Evolutionary conservation across 2,797 vertebrate species (phyloP).

Genomic region (Pyrocephalus nanus): DNA sequence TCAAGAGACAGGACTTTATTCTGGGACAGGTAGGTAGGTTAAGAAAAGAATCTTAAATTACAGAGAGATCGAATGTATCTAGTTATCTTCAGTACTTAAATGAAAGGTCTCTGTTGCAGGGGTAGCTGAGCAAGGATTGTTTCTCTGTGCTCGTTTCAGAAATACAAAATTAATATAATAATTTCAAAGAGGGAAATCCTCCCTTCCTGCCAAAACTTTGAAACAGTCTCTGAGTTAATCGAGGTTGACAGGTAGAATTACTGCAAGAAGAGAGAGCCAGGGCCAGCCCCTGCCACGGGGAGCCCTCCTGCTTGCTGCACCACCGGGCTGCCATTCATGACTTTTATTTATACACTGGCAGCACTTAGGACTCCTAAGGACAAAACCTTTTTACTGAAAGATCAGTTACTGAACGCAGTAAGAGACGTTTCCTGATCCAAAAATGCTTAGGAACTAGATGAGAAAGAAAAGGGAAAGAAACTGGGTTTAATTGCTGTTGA

Average conservation of each 20-base stretch:
- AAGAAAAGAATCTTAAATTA: neutral
- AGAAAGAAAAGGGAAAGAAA: neutral
- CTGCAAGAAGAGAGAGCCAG: neutral
- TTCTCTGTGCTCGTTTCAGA: neutral
- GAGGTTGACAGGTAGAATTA: constrained; percentile 3
- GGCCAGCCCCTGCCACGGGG: neutral
- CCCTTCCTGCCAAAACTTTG: constrained; percentile 17
- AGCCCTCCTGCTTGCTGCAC: neutral
- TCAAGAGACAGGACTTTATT: neutral
- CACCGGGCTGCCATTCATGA: neutral
- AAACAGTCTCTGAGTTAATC: neutral
- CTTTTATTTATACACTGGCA: neutral
- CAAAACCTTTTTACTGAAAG: neutral
- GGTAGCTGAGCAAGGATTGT: neutral
- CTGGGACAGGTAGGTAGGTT: neutral
- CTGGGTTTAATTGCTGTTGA: neutral
- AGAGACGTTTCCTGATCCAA: neutral
- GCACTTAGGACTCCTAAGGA: neutral
- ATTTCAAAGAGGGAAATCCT: constrained; percentile 41
- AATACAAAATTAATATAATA: neutral
- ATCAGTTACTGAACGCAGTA: constrained; percentile 7
- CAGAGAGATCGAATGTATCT: neutral
- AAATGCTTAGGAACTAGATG: neutral
- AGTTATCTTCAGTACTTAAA: neutral
- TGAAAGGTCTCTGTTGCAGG: neutral